Base-by-base conservation (phyloP, 37 sponge, comb jelly and placozoan species). In the Beroe forskalii region DNA sequence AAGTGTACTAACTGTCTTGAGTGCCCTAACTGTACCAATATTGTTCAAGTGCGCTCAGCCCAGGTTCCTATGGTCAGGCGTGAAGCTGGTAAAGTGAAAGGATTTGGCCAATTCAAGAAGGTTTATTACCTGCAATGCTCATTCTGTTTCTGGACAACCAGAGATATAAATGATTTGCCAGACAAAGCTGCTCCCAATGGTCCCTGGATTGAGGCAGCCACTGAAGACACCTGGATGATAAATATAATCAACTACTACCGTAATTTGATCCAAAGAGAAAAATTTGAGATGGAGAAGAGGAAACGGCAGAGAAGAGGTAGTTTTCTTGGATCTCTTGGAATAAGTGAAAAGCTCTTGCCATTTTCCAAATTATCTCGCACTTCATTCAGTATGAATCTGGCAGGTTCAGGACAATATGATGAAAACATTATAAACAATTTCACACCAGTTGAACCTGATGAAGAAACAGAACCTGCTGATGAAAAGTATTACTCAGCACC, bases 61-160 rank as follows among this genome's bases (percentile, higher is more conserved):
- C 86, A 80, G 27, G 86, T 80, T 23, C 86, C 86, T 2, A 80
- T 44, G 55, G 86, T 80, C 6, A 32, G 86, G n/a, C 12, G 86
- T 23, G 86, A 80, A 44, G 86, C 55, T 44, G 86, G 86, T 9
- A 80, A 80, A 27, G 44, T 80, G 0, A 80, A 80, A 25, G 86
- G 86, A 44, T 80, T 80, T 44, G 86, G 86, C 4, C 55, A 41
- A 27, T 80, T 80, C 48, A 80, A 80, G 35, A 80, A 80, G 28
- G 86, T 80, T n/a, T 80, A 80, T 25, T 80, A 80, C 27, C 86
- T 44, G 0, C 86, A 80, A 25, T 80, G 86, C 42, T 80, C 86
- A 30, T 80, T 80, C 42, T 80, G 86, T 44, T 80, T 80, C 86
- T 80, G 86, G 86, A 80, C 86, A 42, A 80, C 86, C 9, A 9